Evolutionary conservation across 2,797 vertebrate species (phyloP), one percentile per base, ranked within the genome.

Genomic region (Falco columbarius): DNA sequence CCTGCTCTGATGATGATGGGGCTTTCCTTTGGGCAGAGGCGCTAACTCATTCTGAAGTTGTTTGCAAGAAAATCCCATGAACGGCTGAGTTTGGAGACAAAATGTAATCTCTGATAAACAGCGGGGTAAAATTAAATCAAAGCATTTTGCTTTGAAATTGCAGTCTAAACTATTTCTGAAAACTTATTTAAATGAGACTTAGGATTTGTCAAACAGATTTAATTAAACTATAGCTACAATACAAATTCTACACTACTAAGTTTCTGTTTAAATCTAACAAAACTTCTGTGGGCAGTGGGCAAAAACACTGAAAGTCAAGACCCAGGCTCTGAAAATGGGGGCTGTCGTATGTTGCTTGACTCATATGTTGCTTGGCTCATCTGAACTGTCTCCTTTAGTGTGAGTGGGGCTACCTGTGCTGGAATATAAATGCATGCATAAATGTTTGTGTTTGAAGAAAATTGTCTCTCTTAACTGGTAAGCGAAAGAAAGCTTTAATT

Each of bases 401-500:
- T 83, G 34, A 68, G 40, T 40, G 32, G 46, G 12, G 6, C 23
- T 84, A 38, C 0, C 0, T 3, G 1, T 46, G 36, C 71, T 81
- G 79, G 13, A 62, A 12, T 72, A 46, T 72, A 93, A 79, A 19
- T 61, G 59, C 8, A 5, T 27, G 17, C 55, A 36, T 59, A 66
- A 36, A 22, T 90, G 24, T 85, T 82, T 55, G 16, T 59, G 18
- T 76, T 90, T 75, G 81, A 86, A 86, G 34, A 54, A 71, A 83
- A n/a, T 59, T 73, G 29, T 81, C 17, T 93, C 51, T 86, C 56
- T 67, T 81, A 71, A 59, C 27, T 74, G 61, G 26, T 86, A 52
- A 84, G 44, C 74, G 15, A 19, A 66, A 81, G 80, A 92, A 93
- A 81, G n/a, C 42, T 83, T 63, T 86, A 71, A 85, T 91, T 93